Base-by-base conservation (phyloP, 53 echinoderm and acorn worm species). In the Luidia sarsii region DNA sequence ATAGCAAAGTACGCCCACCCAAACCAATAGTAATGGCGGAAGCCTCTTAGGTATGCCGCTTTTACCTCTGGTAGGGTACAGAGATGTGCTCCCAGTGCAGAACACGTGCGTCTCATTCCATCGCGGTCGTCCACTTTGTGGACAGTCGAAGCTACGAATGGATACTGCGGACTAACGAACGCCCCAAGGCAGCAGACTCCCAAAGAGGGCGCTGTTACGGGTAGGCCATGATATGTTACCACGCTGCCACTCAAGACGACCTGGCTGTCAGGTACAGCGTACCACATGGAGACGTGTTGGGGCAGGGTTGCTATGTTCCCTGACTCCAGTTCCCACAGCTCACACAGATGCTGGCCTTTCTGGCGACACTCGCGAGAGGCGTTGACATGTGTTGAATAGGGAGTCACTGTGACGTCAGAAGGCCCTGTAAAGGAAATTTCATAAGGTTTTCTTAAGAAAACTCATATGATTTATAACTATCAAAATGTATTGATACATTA, bases 41-140 rank as follows among this genome's bases (percentile, higher is more conserved):
- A n/a, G n/a, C n/a, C n/a, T 3, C 5, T 62, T 18, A 62, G 4
- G 56, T 54, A 55, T 9, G 71, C 71, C 36, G 22, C 71, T 23
- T 71, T 71, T 24, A 71, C 7, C 71, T 71, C 71, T 0, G 56
- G 25, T 9, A 71, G 55, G 53, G 55, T 53, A 9, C 71, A 71
- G 22, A 19, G 53, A n/a, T 71, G 71, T 11, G 71, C 53, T 9
- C 19, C 55, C 33, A 38, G 71, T 1, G 36, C 37, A 29, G 71
- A 71, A 15, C 71, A 71, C 10, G 20, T 36, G 10, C 21, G 1
- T 19, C 2, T 18, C 53, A 52, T 51, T 14, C 56, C 56, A 21
- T 11, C 71, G 33, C 53, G 53, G 53, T 71, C 71, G 7, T 16
- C 16, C 13, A 23, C 11, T 11, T 6, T 20, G 23, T 71, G 37